These are phyloP conservation scores for Xenopus laevis DNA, from an alignment of 2,113 vertebrate species.

Conservation along the genomic window DNA sequence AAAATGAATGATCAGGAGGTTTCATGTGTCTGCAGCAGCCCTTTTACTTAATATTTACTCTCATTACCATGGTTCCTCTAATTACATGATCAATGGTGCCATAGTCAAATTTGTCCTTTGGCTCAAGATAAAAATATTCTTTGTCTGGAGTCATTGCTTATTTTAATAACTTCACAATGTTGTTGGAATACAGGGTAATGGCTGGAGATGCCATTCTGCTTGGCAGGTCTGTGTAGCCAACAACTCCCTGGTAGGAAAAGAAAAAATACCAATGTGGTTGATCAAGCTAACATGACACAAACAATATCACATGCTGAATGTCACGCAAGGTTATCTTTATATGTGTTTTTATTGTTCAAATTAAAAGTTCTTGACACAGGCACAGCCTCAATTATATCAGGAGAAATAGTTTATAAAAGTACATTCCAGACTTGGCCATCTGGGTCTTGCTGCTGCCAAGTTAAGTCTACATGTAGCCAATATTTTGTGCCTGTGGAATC, in stretches of 20 bases:
- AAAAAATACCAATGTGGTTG: constrained; percentile 18
- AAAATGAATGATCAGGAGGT: constrained; percentile 19
- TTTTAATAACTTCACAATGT: constrained; percentile 83
- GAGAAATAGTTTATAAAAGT: constrained; percentile 19
- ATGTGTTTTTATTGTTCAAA: constrained; percentile 13
- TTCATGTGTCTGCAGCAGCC: background rate
- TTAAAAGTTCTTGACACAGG: constrained; percentile 8
- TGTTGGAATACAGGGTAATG: constrained; percentile 80
- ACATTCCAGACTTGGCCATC: constrained; percentile 46
- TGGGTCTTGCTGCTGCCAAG: constrained; percentile 29
- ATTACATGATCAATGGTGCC: constrained; percentile 70
- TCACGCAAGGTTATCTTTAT: constrained; percentile 13
- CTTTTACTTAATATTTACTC: constrained; percentile 60
- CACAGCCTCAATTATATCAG: constrained; percentile 17
- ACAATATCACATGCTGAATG: background rate
- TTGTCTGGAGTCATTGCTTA: constrained; percentile 75
- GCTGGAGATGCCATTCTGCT: constrained; percentile 78
- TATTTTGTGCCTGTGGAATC: constrained; percentile 16
- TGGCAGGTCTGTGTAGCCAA: constrained; percentile 76
- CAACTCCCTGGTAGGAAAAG: constrained; percentile 70
- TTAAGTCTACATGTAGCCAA: constrained; percentile 37
- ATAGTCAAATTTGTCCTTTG: constrained; percentile 71
- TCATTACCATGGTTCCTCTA: constrained; percentile 67
- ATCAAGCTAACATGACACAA: constrained; percentile 34
- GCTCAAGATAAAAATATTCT: constrained; percentile 76